These are phyloP conservation scores for Chrysopilus asiliformis DNA, from an alignment of 2,888 invertebrate genomes.

Conservation along the genomic window DNA sequence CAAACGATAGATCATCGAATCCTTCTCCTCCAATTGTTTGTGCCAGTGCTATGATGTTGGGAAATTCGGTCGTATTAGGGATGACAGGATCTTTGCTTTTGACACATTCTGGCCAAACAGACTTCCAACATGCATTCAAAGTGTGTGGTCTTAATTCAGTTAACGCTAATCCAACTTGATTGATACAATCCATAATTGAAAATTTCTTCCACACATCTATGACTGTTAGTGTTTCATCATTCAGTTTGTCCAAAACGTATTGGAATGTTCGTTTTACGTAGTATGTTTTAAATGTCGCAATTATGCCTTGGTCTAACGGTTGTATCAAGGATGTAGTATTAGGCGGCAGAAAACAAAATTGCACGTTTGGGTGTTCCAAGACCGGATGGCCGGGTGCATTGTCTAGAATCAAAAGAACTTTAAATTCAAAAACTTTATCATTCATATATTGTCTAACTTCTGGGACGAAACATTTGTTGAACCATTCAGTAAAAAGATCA, in stretches of 20 bases:
- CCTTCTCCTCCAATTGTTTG: slow-evolving; percentile 20
- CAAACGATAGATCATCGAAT: slow-evolving; percentile 15
- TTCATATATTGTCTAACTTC: slow-evolving; percentile 8
- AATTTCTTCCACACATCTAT: slow-evolving; percentile 14
- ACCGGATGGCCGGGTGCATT: slow-evolving; percentile 13
- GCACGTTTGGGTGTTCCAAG: slow-evolving; percentile 16
- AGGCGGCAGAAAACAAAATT: slow-evolving; percentile 17
- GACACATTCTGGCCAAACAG: slow-evolving; percentile 18
- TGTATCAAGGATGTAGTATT: no score
- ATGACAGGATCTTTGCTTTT: slow-evolving; percentile 9
- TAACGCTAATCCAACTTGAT: slow-evolving; percentile 7
- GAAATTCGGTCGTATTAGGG: neutral
- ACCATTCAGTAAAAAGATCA: slow-evolving; percentile 11
- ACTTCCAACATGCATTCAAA: slow-evolving; percentile 20
- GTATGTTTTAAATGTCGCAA: slow-evolving; percentile 21
- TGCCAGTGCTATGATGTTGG: slow-evolving; percentile 14
- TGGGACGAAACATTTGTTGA: slow-evolving; percentile 8
- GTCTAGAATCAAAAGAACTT: no score
- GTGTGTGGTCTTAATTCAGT: slow-evolving; percentile 17
- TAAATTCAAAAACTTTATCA: slow-evolving; percentile 6
- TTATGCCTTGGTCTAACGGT: slow-evolving; percentile 22
- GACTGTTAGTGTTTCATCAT: slow-evolving; percentile 4
- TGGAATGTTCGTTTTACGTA: slow-evolving; percentile 16
- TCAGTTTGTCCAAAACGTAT: slow-evolving; percentile 14
- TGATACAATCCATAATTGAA: slow-evolving; percentile 12